phyloP scores from a whole-genome alignment of 2,888 invertebrate genomes.

The Synergus gifuensis region DNA sequence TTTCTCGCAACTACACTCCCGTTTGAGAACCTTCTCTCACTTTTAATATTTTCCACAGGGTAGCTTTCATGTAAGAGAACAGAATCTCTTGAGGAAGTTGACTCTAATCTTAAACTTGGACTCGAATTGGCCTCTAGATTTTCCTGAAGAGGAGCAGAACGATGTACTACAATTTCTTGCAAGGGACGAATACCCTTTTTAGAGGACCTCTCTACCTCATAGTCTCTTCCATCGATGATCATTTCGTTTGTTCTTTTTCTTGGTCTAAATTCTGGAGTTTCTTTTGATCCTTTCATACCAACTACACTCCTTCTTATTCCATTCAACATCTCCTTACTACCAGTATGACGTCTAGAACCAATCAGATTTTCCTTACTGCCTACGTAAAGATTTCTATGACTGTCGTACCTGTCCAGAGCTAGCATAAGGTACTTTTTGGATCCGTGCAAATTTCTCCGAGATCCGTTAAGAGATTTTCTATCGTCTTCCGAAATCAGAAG shows the following conservation, averaged over 20 bases:
- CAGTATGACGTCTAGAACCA: conserved; percentile 59
- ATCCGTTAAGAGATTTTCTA: conserved; percentile 53
- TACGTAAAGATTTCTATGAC: conserved; percentile 51
- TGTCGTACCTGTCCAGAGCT: conserved; percentile 60
- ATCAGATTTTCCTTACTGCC: conserved; percentile 58
- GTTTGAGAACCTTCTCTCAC: conserved; percentile 12
- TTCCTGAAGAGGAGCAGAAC: conserved; percentile 27
- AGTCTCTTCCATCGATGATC: conserved; percentile 42
- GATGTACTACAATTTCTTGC: conserved; percentile 48
- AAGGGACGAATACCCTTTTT: conserved; percentile 26
- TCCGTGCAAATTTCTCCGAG: conserved; percentile 54
- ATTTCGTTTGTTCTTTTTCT: conserved; percentile 41
- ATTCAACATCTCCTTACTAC: conserved; percentile 74
- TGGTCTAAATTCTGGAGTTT: conserved; percentile 74
- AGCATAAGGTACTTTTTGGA: conserved; percentile 63
- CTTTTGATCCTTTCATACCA: conserved; percentile 78
- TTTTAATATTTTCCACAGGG: neutral
- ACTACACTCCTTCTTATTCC: conserved; percentile 76
- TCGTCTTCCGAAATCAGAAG: conserved; percentile 55
- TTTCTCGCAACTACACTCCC: conserved; percentile 55
- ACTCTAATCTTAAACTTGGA: conserved; percentile 12
- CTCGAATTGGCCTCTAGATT: neutral
- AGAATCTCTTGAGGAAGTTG: conserved; percentile 22
- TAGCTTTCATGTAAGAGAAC: conserved; percentile 25
- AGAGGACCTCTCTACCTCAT: neutral